Evolutionary conservation across 2,888 invertebrate species (phyloP), one percentile per base, ranked within the genome.

Genomic region (Dorcus parallelipipedus): DNA sequence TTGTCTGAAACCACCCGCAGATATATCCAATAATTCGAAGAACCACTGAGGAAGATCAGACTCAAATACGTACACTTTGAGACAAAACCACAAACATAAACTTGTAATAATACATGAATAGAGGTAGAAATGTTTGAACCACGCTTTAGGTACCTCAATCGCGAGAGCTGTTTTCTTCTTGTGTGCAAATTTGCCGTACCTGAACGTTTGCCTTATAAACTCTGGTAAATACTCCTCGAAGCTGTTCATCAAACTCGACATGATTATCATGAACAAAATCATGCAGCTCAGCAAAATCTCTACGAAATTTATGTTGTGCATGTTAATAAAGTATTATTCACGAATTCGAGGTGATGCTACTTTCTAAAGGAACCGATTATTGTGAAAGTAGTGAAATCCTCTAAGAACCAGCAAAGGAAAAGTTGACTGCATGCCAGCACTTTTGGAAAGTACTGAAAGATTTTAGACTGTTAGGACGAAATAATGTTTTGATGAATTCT

Each of bases 81-180:
- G 64, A 64, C 84, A 75, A 39, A 86, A 76, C n/a, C 76, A 62
- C 9, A 87, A 73, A 14, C 81, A 76, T 1, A 75, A 56, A n/a
- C 75, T 72, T 53, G 86, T 84, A 67, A 85, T 80, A 26, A 86
- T 64, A 1, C 85, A 79, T 0, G 91, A 87, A 70, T 88, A 87
- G 5, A 86, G 72, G 73, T 94, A 94, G 72, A 93, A 93, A 77
- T 94, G 93, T 67, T 80, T 82, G 70, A 92, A 94, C 82, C 87
- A 90, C 48, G 87, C 82, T 77, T 93, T 93, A 0, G 92, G 92
- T 47, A 92, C 81, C 75, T 91, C 89, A 14, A 86, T 26, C 20
- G 83, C 66, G 1, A 80, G 43, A 0, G 69, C 64, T 57, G 77
- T 68, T 14, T 78, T 73, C 1, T 83, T 83, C 68, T 82, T 83